Conservation (phyloP, 2,797 vertebrate species). For the Vireo griseus region DNA sequence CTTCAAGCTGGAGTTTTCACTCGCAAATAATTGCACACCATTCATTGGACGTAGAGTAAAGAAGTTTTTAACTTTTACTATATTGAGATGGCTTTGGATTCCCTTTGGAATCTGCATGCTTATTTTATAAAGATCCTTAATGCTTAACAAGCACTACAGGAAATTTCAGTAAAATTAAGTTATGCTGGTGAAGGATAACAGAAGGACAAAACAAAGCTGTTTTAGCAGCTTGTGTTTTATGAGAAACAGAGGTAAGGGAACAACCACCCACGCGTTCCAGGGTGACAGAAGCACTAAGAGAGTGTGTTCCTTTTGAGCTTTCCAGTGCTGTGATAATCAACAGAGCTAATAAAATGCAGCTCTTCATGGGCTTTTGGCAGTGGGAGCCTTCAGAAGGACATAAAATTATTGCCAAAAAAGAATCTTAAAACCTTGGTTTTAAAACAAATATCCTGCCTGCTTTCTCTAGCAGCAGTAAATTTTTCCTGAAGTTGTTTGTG, state of each 20-base stretch:
- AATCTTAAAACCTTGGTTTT: background rate
- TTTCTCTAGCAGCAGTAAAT: background rate
- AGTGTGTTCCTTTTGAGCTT: background rate
- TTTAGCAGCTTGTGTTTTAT: slow-evolving; percentile 22
- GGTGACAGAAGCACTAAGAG: background rate
- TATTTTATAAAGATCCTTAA: background rate
- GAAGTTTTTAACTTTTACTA: background rate
- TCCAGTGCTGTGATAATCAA: background rate
- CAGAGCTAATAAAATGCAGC: background rate
- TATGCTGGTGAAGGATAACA: background rate
- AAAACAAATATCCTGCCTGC: background rate
- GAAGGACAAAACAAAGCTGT: background rate
- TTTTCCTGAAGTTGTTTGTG: background rate
- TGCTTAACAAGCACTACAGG: background rate
- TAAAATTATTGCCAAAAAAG: background rate
- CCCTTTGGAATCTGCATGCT: background rate
- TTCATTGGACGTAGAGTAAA: background rate
- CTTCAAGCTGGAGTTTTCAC: background rate
- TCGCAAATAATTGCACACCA: background rate
- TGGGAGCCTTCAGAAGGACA: background rate
- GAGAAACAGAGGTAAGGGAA: slow-evolving; percentile 3
- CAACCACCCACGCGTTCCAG: background rate
- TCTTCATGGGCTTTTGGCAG: background rate
- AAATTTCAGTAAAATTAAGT: slow-evolving; percentile 8
- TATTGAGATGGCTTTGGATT: background rate